Conservation (phyloP, 2,113 vertebrate species). For the Hyperoodon ampullatus region DNA sequence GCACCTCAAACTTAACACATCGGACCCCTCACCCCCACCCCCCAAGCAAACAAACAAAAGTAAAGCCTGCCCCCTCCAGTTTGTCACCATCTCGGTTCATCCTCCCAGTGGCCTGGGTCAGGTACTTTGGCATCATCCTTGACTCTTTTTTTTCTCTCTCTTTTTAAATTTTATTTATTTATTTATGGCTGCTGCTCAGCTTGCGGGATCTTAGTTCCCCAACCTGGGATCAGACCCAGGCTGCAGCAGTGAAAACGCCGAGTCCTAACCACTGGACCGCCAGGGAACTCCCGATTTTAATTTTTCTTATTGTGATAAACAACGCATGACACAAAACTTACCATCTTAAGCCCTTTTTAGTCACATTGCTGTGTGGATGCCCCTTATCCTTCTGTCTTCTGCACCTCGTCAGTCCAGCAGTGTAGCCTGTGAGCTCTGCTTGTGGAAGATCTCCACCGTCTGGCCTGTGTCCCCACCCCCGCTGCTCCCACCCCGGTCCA, state of each 20-base stretch:
- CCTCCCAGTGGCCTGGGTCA: neutral
- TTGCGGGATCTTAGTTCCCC: neutral
- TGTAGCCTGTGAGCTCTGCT: too few relatives aligned
- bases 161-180: too few relatives aligned
- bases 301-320: neutral
- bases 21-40: neutral
- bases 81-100: fast-evolving
- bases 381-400: too few relatives aligned
- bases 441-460: too few relatives aligned
- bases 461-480: too few relatives aligned
- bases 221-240: neutral
- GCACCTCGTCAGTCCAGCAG: too few relatives aligned
- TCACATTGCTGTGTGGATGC: too few relatives aligned
- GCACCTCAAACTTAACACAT: neutral
- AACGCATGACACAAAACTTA: neutral
- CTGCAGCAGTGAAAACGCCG: neutral
- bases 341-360: too few relatives aligned
- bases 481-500: too few relatives aligned
- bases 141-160: neutral
- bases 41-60: neutral
- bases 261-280: neutral
- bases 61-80: neutral
- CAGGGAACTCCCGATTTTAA: neutral
- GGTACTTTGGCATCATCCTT: neutral
- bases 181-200: neutral